Base-by-base conservation (phyloP, 2,113 vertebrate genomes). In the Poicephalus gulielmi region DNA sequence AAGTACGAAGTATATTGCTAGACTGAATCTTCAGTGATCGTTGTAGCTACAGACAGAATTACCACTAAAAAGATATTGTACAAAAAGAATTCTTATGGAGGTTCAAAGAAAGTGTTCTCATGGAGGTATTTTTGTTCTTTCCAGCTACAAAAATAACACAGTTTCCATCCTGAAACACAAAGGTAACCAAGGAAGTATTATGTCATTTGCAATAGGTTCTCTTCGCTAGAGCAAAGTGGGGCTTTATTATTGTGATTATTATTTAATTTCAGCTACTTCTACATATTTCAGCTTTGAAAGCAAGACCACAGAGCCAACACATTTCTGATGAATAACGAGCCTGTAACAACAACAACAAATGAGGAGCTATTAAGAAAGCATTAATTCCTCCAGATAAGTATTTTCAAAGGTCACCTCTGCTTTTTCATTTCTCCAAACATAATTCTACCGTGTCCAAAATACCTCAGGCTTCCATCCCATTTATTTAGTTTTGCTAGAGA, bases 331-430 rank as follows among this genome's bases (percentile, higher is more conserved):
- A 93, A 91, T 77, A 92, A 50, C 0, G 11, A 85, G 35, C 60
- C 74, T 50, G 55, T 75, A 95, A 94, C 70, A 94, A 88, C 41
- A 95, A 79, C 33, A 71, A 95, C 20, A 64, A 93, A 92, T 63
- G 66, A 92, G 57, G 41, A 94, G 60, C 67, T 67, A 81, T 85
- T 71, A 86, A 92, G 41, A 95, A 97, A 95, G 92, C 31, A 88
- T 83, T 90, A 88, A 94, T 96, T 90, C 83, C 43, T 91, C 31
- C 31, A 62, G 39, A 55, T 15, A 17, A 93, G 68, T 25, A 78
- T 31, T 94, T 97, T 84, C 77, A 93, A 97, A 97, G 91, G 85
- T 96, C 92, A 96, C 75, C 59, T 91, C 69, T 50, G 22, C 49
- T 47, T 84, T 90, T 63, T 53, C 25, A 77, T 88, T 94, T 80